Percentiles rank a stretch among this genome's conserved stretches.
These are phyloP conservation scores for Agrilus cyanescens DNA, from an alignment of 2,888 invertebrate species.

Conservation along the genomic window DNA sequence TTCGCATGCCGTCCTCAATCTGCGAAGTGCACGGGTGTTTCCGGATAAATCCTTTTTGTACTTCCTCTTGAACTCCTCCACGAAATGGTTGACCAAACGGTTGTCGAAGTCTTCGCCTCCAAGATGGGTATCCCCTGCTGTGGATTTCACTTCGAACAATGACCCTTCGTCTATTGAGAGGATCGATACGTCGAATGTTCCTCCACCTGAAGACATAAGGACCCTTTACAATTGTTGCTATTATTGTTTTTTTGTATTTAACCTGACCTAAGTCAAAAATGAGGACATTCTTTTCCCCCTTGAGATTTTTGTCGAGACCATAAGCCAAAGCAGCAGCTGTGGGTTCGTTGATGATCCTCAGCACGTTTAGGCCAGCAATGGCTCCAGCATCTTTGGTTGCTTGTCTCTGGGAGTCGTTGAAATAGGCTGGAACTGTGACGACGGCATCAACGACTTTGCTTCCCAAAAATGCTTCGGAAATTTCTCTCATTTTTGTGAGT, in stretches of 20 bases:
- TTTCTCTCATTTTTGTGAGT: conserved; percentile 72
- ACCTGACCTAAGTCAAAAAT: conserved; percentile 50
- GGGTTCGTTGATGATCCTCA: conserved; percentile 84
- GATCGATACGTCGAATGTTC: conserved; percentile 88
- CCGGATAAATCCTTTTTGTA: conserved; percentile 54
- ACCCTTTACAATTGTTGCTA: too few species aligned
- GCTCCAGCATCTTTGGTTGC: conserved; percentile 84
- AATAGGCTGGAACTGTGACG: conserved; percentile 75
- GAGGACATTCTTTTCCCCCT: conserved; percentile 61
- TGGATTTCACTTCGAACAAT: conserved; percentile 68
- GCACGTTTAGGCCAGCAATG: conserved; percentile 75
- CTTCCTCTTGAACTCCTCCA: conserved; percentile 66
- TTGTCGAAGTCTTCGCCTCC: conserved; percentile 74
- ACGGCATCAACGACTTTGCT: conserved; percentile 62
- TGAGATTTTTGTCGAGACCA: conserved; percentile 63
- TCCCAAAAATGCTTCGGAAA: conserved; percentile 66
- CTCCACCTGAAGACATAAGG: conserved; percentile 47
- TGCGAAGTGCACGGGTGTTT: conserved; percentile 67
- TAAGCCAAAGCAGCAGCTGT: conserved; percentile 82
- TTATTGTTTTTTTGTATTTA: too few species aligned
- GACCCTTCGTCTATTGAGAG: conserved; percentile 80
- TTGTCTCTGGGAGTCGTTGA: conserved; percentile 71
- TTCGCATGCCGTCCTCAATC: conserved; percentile 78
- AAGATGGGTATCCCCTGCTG: conserved; percentile 71
- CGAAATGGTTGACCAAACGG: conserved; percentile 65